Evolutionary conservation across 2,797 vertebrate species (phyloP).

Genomic region (Rhinella marina): DNA sequence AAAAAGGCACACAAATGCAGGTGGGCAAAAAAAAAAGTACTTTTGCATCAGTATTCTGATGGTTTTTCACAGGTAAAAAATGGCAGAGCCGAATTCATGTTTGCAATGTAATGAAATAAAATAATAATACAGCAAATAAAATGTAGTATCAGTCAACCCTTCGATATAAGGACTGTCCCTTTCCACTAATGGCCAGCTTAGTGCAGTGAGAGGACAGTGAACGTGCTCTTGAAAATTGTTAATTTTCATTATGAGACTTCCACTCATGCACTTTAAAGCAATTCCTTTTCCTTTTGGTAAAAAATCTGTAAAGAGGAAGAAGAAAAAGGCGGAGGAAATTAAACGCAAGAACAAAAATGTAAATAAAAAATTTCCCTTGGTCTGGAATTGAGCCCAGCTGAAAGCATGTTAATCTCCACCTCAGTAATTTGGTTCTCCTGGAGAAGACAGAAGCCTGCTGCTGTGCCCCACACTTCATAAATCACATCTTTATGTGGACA

Average conservation of each 20-base stretch:
- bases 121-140: conserved; percentile 10
- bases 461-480: conserved; percentile 99
- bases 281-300: conserved; percentile 55
- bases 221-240: conserved; percentile 46
- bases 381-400: conserved; percentile 93
- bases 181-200: not conserved
- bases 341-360: conserved; percentile 89
- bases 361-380: conserved; percentile 91
- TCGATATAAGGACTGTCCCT: conserved; percentile 10
- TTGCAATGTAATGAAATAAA: not conserved
- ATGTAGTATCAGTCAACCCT: conserved; percentile 1
- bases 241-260: conserved; percentile 29
- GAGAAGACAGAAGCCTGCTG: conserved; percentile 99
- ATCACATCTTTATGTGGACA: conserved; percentile 99
- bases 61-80: too few species aligned
- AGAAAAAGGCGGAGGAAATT: conserved; percentile 80
- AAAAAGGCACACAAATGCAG: too few species aligned
- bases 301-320: conserved; percentile 56
- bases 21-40: too few species aligned
- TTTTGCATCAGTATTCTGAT: too few species aligned
- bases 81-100: too few species aligned
- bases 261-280: not conserved
- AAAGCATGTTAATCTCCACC: conserved; percentile 98
- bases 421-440: conserved; percentile 98
- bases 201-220: not conserved